phyloP scores from a whole-genome alignment of 2,888 invertebrate species.

The Chrysolina americana region DNA sequence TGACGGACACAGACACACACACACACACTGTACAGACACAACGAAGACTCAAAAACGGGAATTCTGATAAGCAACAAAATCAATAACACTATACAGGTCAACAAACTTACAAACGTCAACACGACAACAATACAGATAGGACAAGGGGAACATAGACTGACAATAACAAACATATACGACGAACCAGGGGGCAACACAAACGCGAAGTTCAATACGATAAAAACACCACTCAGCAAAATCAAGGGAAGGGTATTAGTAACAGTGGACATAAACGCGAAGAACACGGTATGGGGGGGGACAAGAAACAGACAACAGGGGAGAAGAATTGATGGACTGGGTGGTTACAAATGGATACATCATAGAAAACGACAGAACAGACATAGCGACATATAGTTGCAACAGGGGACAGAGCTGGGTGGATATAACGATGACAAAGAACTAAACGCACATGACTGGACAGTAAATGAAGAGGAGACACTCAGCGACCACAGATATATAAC shows the following conservation, averaged over 20 bases:
- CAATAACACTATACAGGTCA: background rate
- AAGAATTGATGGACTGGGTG: no score
- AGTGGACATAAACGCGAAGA: no score
- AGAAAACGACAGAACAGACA: no score
- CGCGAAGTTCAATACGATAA: background rate
- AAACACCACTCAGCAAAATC: background rate
- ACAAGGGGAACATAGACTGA: background rate
- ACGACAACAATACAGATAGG: background rate
- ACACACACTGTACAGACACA: background rate
- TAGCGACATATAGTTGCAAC: no score
- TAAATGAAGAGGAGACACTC: background rate
- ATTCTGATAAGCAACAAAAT: background rate
- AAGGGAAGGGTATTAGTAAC: background rate
- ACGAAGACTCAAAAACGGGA: background rate
- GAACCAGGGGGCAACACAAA: no score
- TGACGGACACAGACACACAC: background rate
- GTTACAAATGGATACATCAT: background rate
- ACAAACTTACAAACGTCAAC: background rate
- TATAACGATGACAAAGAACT: no score
- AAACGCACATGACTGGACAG: background rate
- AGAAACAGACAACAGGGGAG: no score
- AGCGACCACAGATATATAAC: slow-evolving; percentile 4
- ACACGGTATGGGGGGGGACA: background rate
- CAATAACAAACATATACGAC: no score
- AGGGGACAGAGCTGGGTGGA: no score